Evolutionary conservation across 2,888 invertebrate species (phyloP).

Genomic region (Drosophila colorata): DNA sequence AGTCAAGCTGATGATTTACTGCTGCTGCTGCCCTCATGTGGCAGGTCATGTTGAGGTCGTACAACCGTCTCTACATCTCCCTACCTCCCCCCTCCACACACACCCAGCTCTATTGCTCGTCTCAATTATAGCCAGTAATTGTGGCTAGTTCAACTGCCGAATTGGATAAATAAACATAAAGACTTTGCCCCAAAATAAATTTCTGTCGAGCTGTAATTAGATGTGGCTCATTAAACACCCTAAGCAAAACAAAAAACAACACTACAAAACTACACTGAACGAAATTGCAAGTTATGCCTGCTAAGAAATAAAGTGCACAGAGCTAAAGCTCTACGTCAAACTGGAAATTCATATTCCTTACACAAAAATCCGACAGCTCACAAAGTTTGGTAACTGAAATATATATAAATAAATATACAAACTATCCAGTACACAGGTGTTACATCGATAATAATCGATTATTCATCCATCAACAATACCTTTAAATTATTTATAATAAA

Average conservation of each 20-base stretch:
- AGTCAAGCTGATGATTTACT: conserved; percentile 65
- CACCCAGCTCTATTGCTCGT: neutral
- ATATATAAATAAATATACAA: neutral
- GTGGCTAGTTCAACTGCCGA: conserved; percentile 3
- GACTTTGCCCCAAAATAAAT: neutral
- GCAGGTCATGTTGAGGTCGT: conserved; percentile 30
- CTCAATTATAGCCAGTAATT: conserved; percentile 22
- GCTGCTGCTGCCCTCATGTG: conserved; percentile 8
- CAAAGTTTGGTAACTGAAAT: no score
- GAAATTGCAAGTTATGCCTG: neutral
- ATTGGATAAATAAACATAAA: conserved; percentile 33
- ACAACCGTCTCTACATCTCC: neutral
- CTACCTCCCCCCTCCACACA: fast-evolving
- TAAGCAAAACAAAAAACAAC: neutral
- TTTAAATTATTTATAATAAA: no score
- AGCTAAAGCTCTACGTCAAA: no score
- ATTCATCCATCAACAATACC: no score
- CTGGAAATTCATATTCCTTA: no score
- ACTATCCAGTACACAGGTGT: no score
- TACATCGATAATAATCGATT: no score
- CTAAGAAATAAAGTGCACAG: no score
- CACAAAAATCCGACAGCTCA: no score
- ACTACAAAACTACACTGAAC: conserved; percentile 22
- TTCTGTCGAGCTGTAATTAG: conserved; percentile 32
- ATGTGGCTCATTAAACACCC: conserved; percentile 40